These are phyloP conservation scores for Hymenochirus boettgeri DNA, from an alignment of 2,113 vertebrate species.

Conservation along the genomic window DNA sequence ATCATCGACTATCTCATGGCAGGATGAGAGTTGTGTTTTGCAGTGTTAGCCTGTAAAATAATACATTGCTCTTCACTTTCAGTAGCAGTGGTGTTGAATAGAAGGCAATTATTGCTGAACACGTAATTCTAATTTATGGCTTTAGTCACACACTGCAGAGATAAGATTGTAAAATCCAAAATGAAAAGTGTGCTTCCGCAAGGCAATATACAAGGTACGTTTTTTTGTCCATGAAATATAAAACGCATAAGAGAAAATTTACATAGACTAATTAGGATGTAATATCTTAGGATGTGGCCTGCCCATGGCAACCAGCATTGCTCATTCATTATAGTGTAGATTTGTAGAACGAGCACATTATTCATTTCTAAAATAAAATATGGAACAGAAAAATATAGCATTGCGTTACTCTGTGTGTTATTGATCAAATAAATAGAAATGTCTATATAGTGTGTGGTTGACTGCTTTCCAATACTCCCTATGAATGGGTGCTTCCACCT, in stretches of 20 bases:
- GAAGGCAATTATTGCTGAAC: conserved; percentile 29
- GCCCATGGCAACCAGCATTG: conserved; percentile 27
- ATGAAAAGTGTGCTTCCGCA: conserved; percentile 27
- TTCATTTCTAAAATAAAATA: background rate
- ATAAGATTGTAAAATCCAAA: conserved; percentile 25
- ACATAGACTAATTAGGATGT: conserved; percentile 41
- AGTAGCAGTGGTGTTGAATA: conserved; percentile 32
- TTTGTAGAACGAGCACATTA: background rate
- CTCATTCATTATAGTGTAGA: conserved; percentile 1
- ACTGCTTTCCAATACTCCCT: no score
- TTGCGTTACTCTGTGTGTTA: no score
- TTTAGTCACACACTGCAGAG: conserved; percentile 22
- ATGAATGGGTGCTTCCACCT: no score
- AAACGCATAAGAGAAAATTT: conserved; percentile 24
- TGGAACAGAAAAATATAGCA: no score
- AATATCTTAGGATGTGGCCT: conserved; percentile 38
- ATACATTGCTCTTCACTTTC: background rate
- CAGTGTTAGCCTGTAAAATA: background rate
- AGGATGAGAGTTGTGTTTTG: background rate
- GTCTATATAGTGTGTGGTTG: no score
- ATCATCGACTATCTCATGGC: background rate
- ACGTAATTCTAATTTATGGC: conserved; percentile 30
- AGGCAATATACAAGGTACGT: conserved; percentile 45
- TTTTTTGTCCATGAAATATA: conserved; percentile 41
- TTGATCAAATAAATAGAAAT: no score